Conservation (phyloP, 1,140 invertebrate genomes). For the Drosophila dunni region DNA sequence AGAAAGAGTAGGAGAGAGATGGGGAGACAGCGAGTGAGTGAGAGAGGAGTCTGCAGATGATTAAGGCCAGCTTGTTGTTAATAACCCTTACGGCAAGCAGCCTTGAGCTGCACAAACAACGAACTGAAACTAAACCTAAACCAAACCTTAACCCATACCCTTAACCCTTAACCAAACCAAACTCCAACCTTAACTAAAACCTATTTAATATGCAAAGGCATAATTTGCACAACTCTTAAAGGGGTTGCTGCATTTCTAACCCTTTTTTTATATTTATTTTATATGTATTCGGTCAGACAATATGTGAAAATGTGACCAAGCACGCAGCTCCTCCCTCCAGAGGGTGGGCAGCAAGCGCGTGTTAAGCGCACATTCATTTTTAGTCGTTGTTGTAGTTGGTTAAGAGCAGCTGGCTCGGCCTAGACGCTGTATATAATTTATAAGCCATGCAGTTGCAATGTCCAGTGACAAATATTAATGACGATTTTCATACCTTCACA, state of each 20-base stretch:
- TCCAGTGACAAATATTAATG: constrained; percentile 83
- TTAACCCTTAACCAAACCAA: background rate
- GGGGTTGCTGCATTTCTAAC: constrained; percentile 49
- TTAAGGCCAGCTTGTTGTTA: constrained; percentile 51
- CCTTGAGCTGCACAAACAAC: constrained; percentile 19
- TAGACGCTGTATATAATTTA: constrained; percentile 66
- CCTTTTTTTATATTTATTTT: constrained; percentile 39
- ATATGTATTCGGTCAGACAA: constrained; percentile 36
- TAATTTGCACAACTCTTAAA: constrained; percentile 64
- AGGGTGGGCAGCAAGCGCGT: constrained; percentile 49
- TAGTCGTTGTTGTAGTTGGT: constrained; percentile 34
- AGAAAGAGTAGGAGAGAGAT: background rate
- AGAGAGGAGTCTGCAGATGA: constrained; percentile 40
- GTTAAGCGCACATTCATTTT: constrained; percentile 75
- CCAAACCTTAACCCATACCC: background rate
- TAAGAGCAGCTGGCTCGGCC: constrained; percentile 41
- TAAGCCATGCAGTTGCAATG: constrained; percentile 63
- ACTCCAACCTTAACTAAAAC: constrained; percentile 3
- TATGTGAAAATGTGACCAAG: constrained; percentile 67
- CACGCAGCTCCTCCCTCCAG: constrained; percentile 54
- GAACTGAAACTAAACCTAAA: constrained; percentile 1
- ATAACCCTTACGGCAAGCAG: constrained; percentile 14
- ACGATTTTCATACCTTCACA: constrained; percentile 81
- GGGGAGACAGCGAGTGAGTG: background rate
- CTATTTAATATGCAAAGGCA: constrained; percentile 82